Percentiles rank a stretch among this genome's conserved stretches.
Evolutionary conservation across 2,797 vertebrate species (phyloP).

Genomic region (Fistularia tabacaria): DNA sequence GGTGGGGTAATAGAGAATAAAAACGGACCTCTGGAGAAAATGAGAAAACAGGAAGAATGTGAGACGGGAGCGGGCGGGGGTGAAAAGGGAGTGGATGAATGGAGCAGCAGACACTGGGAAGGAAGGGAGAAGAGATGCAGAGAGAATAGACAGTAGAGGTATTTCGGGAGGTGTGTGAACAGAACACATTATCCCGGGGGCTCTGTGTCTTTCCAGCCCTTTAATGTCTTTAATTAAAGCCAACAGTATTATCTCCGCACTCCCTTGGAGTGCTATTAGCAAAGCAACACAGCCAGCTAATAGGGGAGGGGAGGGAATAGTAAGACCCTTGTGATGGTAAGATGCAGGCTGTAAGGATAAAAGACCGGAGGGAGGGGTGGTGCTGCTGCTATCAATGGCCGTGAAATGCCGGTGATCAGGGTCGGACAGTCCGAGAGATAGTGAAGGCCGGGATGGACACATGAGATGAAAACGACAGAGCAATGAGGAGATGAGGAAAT

Average conservation of each 20-base stretch:
- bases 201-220: constrained; percentile 58
- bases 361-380: background rate
- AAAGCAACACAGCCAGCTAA: constrained; percentile 49
- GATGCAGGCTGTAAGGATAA: constrained; percentile 33
- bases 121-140: constrained; percentile 14
- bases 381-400: too few species aligned
- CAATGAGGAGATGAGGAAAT: background rate
- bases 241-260: constrained; percentile 61
- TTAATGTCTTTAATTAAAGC: constrained; percentile 77
- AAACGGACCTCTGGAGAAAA: constrained; percentile 14
- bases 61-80: background rate
- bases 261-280: constrained; percentile 65
- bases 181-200: constrained; percentile 55
- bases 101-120: constrained; percentile 17
- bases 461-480: constrained; percentile 22
- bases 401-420: background rate
- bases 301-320: constrained; percentile 15
- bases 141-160: constrained; percentile 23
- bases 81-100: background rate
- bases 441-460: constrained; percentile 21
- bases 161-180: constrained; percentile 54
- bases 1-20: background rate
- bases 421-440: constrained; percentile 16
- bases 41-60: constrained; percentile 18
- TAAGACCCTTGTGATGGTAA: constrained; percentile 41